Evolutionary conservation across 2,113 vertebrate genomes (phyloP).

Genomic region (Cyanistes caeruleus): DNA sequence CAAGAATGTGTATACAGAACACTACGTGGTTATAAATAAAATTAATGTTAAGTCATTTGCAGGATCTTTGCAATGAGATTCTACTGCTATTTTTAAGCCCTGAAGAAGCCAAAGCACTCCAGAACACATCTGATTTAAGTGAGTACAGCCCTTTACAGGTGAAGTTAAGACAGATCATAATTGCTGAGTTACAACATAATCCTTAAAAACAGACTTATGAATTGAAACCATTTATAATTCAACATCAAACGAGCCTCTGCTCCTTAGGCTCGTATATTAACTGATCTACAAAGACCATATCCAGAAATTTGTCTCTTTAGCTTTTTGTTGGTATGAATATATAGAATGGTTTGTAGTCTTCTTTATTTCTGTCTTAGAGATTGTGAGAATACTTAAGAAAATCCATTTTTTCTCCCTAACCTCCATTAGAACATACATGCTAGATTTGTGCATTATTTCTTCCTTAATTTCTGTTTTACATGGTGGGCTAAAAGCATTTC

Average conservation of each 20-base stretch:
- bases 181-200: background rate
- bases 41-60: background rate
- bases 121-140: background rate
- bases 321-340: background rate
- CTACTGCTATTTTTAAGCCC: background rate
- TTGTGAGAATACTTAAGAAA: background rate
- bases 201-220: background rate
- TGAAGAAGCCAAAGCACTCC: background rate
- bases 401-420: background rate
- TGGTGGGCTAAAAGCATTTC: conserved; percentile 81
- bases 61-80: background rate
- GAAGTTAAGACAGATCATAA: background rate
- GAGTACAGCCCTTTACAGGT: background rate
- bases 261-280: background rate
- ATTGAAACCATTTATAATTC: background rate
- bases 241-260: background rate
- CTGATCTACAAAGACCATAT: background rate
- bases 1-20: background rate
- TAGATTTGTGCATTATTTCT: conserved; percentile 63
- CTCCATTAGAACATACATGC: background rate
- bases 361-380: background rate
- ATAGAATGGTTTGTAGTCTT: background rate
- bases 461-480: conserved; percentile 79
- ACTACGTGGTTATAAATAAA: background rate
- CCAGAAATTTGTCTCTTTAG: background rate